These are phyloP conservation scores for Lamellibrachia luymesi DNA, from an alignment of 1,140 invertebrate species.

Conservation along the genomic window DNA sequence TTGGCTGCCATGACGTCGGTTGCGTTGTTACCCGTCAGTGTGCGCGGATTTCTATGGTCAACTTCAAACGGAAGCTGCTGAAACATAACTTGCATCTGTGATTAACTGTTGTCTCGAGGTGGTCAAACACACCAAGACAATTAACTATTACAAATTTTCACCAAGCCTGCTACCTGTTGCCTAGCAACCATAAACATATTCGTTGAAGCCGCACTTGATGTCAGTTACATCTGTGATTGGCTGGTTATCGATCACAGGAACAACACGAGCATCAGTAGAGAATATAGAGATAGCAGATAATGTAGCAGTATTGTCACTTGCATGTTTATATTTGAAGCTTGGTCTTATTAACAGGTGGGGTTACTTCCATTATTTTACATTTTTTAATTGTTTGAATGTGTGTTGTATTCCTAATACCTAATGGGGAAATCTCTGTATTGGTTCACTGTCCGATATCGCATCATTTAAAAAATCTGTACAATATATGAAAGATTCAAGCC, in stretches of 20 bases:
- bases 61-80: background rate
- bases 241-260: background rate
- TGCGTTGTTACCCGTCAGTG: background rate
- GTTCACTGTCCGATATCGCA: background rate
- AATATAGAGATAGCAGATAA: background rate
- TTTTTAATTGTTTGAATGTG: background rate
- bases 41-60: background rate
- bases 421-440: background rate
- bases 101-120: background rate
- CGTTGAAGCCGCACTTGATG: background rate
- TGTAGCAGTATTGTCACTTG: background rate
- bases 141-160: background rate
- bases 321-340: background rate
- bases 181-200: background rate
- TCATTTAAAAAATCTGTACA: background rate
- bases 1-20: background rate
- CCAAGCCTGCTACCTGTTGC: background rate
- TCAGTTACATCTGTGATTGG: background rate
- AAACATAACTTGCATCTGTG: background rate
- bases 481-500: background rate
- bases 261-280: background rate
- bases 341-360: background rate
- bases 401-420: background rate
- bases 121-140: background rate
- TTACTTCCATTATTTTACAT: background rate